Base-by-base conservation (phyloP, 1,140 invertebrate genomes). In the Zophobas atratus region DNA sequence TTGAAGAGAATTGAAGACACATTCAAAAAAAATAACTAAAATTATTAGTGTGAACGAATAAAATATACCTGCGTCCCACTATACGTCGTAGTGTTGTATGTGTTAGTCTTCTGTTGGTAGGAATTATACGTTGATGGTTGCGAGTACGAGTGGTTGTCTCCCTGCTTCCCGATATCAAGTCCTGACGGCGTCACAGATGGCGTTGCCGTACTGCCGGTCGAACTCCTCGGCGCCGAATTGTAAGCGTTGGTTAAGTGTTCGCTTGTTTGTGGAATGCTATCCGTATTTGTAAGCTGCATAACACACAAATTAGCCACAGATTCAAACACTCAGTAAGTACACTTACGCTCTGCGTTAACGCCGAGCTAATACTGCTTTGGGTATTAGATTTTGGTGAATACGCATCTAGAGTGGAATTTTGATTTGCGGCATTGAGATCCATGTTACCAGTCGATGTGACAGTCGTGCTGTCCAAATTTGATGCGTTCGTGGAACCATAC, bases 291-390 rank as follows among this genome's bases (percentile, higher is more conserved):
- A 6, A 86, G 83, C 85, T 86, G 70, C n/a, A 82, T 78, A 70
- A 72, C 71, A 82, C 70, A 20, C 6, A 51, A 71, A 41, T 35
- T 71, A n/a, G 32, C 35, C 43, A 43, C 56, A 76, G 33, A 76
- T 53, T 48, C 5, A 3, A 79, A 36, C 20, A 56, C 6, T 46
- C 35, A 8, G 33, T 20, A 20, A 20, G 20, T 20, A 20, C 20
- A 85, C 85, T 85, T 83, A 86, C 84, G 77, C 80, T 84, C 80
- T 86, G 86, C 76, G 83, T 77, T 67, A 86, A 80, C n/a, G 84
- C 84, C 33, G 86, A 84, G 78, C 81, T 86, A 85, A 86, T 86
- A 85, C 84, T 86, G 84, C 80, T 85, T 83, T 86, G 86, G 41
- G 82, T 78, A 76, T 78, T 84, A 51, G 77, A 73, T 82, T 82